phyloP scores from a whole-genome alignment of 2,888 invertebrate genomes.

The Acrobasis consociella region DNA sequence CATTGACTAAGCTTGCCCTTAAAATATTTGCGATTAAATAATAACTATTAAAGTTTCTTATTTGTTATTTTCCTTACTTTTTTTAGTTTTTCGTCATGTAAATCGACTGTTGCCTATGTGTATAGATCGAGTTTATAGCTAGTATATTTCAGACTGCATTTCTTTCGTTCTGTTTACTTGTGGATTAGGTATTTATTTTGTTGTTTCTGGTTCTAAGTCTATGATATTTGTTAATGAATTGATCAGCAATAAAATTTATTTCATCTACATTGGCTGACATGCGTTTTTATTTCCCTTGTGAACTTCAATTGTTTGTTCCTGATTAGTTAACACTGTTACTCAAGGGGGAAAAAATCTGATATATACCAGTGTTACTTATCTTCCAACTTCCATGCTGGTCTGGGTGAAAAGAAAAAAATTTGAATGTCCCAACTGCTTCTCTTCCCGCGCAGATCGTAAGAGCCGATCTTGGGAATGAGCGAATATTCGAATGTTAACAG shows the following conservation, averaged over 20 bases:
- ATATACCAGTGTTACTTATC: too few relatives aligned
- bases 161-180: constrained; percentile 59
- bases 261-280: constrained; percentile 57
- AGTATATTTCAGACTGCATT: constrained; percentile 58
- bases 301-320: neutral
- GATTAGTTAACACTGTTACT: neutral
- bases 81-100: neutral
- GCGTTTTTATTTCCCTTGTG: constrained; percentile 45
- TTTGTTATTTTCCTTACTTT: neutral
- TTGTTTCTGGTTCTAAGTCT: constrained; percentile 78
- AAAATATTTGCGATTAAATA: too few relatives aligned
- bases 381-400: too few relatives aligned
- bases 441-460: too few relatives aligned
- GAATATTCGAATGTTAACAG: too few relatives aligned
- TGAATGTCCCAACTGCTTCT: too few relatives aligned
- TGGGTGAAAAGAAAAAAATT: too few relatives aligned
- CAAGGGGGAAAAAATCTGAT: too few relatives aligned
- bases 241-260: constrained; percentile 78
- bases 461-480: too few relatives aligned
- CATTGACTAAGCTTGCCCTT: neutral
- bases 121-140: constrained; percentile 51
- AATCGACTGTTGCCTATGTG: constrained; percentile 32
- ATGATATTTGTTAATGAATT: constrained; percentile 77
- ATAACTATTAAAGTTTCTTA: neutral
- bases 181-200: constrained; percentile 81